Percentiles rank a stretch among this genome's conserved stretches.
Evolutionary conservation across 2,797 vertebrate genomes (phyloP).

Genomic region (Delichon dasypus): DNA sequence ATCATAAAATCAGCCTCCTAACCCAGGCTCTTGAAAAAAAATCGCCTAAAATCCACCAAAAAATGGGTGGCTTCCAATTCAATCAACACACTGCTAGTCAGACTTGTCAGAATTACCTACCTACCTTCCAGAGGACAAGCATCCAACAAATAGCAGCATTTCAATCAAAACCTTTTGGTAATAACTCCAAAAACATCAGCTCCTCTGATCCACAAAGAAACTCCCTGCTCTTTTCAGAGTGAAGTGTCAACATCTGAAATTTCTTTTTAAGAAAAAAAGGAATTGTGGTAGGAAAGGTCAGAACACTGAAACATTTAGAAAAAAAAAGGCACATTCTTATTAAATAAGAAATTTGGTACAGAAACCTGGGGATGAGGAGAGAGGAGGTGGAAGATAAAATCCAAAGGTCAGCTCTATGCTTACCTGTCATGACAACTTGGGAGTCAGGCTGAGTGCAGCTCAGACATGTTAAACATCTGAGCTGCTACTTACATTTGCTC

Average conservation of each 20-base stretch:
- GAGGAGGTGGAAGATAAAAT: not conserved
- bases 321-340: not conserved
- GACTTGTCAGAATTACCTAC: not conserved
- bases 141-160: not conserved
- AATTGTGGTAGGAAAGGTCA: not conserved
- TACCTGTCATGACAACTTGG: not conserved
- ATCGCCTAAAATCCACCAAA: not conserved
- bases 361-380: not conserved
- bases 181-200: not conserved
- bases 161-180: not conserved
- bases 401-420: not conserved
- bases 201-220: not conserved
- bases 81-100: not conserved
- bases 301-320: fast-evolving
- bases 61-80: not conserved
- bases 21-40: not conserved
- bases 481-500: not conserved
- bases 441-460: not conserved
- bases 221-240: not conserved
- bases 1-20: not conserved
- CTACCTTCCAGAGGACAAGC: not conserved
- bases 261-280: not conserved
- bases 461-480: fast-evolving
- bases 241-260: not conserved
- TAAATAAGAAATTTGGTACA: not conserved